A percentile compares a stretch with the other conserved stretches of the same genome.
Evolutionary conservation across 2,797 vertebrate genomes (phyloP).

Genomic region (Argya squamiceps): DNA sequence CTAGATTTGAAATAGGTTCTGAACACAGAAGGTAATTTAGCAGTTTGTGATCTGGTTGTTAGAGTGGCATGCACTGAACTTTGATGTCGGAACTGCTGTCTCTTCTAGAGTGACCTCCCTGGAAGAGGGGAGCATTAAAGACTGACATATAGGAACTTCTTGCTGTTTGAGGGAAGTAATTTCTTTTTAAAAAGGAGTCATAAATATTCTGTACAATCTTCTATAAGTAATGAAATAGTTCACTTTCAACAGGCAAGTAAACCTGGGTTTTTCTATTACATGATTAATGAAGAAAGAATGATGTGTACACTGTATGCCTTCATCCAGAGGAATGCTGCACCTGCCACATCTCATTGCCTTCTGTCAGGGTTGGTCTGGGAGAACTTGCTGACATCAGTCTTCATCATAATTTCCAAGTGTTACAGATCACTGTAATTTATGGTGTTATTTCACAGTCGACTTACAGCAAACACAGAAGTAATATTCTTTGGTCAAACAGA

Average conservation of each 20-base stretch:
- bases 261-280: background rate
- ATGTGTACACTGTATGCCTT: background rate
- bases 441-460: accelerated
- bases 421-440: background rate
- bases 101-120: background rate
- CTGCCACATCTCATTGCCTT: background rate
- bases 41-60: background rate
- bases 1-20: background rate
- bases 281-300: background rate
- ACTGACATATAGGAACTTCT: background rate
- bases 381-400: background rate
- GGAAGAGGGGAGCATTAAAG: background rate
- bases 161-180: background rate
- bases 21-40: background rate
- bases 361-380: background rate
- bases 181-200: background rate
- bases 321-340: background rate
- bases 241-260: background rate
- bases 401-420: background rate
- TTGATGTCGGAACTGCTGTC: background rate
- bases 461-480: background rate
- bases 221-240: background rate
- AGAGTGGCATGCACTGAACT: background rate
- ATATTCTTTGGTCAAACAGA: background rate
- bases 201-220: background rate